phyloP scores from a whole-genome alignment of 2,888 invertebrate species.

The Athalia circularis region DNA sequence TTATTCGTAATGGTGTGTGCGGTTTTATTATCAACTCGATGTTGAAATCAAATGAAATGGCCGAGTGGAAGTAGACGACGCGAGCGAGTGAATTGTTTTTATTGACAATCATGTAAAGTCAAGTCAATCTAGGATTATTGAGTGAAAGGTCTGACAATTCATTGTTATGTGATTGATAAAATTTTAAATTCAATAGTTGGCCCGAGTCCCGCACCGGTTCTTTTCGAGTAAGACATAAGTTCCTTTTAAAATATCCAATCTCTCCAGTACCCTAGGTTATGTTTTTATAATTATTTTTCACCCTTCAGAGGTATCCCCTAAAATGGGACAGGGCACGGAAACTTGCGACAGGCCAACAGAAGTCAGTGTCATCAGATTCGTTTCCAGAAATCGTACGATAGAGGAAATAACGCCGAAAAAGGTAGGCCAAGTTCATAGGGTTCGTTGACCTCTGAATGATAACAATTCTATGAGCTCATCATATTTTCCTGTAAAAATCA shows the following conservation, averaged over 20 bases:
- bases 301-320: slow-evolving; percentile 37
- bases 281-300: slow-evolving; percentile 37
- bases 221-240: no score
- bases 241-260: not conserved
- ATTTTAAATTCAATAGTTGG: slow-evolving; percentile 41
- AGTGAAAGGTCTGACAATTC: slow-evolving; percentile 54
- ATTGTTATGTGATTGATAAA: slow-evolving; percentile 53
- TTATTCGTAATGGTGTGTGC: not conserved
- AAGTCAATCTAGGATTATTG: slow-evolving; percentile 54
- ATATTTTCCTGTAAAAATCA: no score
- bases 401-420: slow-evolving; percentile 73
- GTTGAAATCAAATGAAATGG: not conserved
- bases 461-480: slow-evolving; percentile 61
- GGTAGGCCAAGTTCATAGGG: slow-evolving; percentile 60
- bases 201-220: not conserved
- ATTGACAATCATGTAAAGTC: slow-evolving; percentile 63
- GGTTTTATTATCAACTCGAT: not conserved
- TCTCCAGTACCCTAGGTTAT: slow-evolving; percentile 10
- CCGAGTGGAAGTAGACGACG: slow-evolving; percentile 15
- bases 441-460: slow-evolving; percentile 71
- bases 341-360: slow-evolving; percentile 70
- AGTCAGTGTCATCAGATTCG: slow-evolving; percentile 72
- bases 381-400: slow-evolving; percentile 71
- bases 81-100: slow-evolving; percentile 59
- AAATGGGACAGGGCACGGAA: slow-evolving; percentile 72